Evolutionary conservation across 92 coral and sea anemone species (phyloP).

Genomic region (Pocillopora grandis): DNA sequence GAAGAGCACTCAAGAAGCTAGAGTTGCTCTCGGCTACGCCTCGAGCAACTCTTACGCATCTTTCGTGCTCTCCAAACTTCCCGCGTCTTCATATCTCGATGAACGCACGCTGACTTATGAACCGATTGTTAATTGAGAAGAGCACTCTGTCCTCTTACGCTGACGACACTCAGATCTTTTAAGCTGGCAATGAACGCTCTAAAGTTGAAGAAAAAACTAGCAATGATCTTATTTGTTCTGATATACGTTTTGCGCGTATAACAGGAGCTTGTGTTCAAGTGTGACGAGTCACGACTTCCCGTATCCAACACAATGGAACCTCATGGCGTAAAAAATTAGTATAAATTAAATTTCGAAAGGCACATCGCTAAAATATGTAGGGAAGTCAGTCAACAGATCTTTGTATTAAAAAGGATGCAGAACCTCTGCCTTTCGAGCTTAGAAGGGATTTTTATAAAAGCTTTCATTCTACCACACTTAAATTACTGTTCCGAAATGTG

Average conservation of each 20-base stretch:
- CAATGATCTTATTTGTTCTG: not conserved
- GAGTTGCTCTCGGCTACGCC: too few relatives aligned
- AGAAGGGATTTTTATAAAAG: not conserved
- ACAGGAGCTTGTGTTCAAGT: too few relatives aligned
- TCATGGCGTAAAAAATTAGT: too few relatives aligned
- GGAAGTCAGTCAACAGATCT: slow-evolving; percentile 17
- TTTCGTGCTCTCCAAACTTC: too few relatives aligned
- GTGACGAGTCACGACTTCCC: too few relatives aligned
- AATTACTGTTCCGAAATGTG: too few relatives aligned
- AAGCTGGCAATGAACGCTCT: slow-evolving; percentile 7
- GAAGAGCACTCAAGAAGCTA: too few relatives aligned
- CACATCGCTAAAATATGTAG: slow-evolving; percentile 25
- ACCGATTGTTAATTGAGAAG: too few relatives aligned
- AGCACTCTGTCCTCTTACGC: not conserved
- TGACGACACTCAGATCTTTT: slow-evolving; percentile 45
- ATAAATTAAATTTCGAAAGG: slow-evolving; percentile 4
- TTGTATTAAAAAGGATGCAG: slow-evolving; percentile 6
- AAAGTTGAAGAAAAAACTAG: slow-evolving; percentile 11
- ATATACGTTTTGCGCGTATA: not conserved
- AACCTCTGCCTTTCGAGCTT: not conserved
- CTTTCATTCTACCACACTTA: not conserved
- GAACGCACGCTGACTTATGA: too few relatives aligned
- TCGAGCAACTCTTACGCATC: too few relatives aligned
- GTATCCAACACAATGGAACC: too few relatives aligned
- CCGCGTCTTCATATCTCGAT: too few relatives aligned